Conservation (phyloP, 2,888 invertebrate genomes). For the Caenorhabditis sp. region DNA sequence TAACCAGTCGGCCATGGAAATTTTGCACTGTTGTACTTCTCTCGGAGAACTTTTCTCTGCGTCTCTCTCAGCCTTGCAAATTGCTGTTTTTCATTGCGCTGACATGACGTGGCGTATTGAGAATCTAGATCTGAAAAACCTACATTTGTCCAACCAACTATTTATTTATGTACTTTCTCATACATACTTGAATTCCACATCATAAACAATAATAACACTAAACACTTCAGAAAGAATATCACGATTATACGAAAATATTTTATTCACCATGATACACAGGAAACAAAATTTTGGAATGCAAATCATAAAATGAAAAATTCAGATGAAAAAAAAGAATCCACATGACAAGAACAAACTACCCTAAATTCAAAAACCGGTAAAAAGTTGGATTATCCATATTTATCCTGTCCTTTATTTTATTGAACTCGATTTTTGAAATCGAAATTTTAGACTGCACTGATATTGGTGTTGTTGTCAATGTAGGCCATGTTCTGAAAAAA, state of each 20-base stretch:
- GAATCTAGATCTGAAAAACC: too few species aligned
- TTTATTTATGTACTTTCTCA: too few species aligned
- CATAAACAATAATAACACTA: constrained; percentile 2
- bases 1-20: too few species aligned
- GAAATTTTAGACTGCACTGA: constrained; percentile 22
- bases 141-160: too few species aligned
- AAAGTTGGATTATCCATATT: not conserved
- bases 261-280: not conserved
- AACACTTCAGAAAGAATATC: constrained; percentile 1
- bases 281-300: not conserved
- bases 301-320: not conserved
- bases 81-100: too few species aligned
- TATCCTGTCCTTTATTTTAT: not conserved
- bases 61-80: too few species aligned
- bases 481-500: constrained; percentile 37
- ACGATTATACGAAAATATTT: constrained; percentile 12
- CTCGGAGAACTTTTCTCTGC: too few species aligned
- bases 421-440: not conserved
- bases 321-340: not conserved
- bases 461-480: constrained; percentile 22
- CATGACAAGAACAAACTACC: constrained; percentile 2
- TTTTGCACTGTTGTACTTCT: too few species aligned
- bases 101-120: too few species aligned
- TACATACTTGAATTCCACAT: too few species aligned
- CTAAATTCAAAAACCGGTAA: constrained; percentile 9